These are phyloP conservation scores for Acropora yongei DNA, from an alignment of 64 coral and sea anemone genomes.

Conservation along the genomic window DNA sequence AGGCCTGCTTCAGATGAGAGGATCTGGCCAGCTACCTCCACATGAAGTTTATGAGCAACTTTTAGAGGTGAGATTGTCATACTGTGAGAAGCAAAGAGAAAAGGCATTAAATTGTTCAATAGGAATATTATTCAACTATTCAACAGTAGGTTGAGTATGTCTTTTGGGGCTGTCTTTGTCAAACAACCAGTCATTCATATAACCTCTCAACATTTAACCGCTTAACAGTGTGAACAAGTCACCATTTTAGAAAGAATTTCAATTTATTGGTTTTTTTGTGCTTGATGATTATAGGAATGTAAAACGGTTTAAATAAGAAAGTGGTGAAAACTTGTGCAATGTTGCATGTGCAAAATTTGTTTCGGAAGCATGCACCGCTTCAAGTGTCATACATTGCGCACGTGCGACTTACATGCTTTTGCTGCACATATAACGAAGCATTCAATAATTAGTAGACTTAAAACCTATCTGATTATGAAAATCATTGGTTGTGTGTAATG, in stretches of 20 bases:
- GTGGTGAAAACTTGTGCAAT: too few species aligned
- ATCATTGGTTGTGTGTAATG: slow-evolving; percentile 25
- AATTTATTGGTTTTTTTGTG: slow-evolving; percentile 16
- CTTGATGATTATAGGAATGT: slow-evolving; percentile 17
- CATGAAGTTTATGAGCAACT: slow-evolving; percentile 51
- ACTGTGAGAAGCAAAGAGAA: slow-evolving; percentile 21
- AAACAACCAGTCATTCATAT: slow-evolving; percentile 12
- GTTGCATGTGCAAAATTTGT: not conserved
- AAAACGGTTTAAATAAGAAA: not conserved
- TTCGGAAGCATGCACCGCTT: too few species aligned
- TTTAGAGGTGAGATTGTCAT: slow-evolving; percentile 6
- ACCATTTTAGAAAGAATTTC: slow-evolving; percentile 26
- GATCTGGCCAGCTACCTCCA: slow-evolving; percentile 27
- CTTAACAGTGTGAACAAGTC: slow-evolving; percentile 31
- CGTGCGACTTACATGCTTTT: not conserved
- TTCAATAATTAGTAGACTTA: slow-evolving; percentile 1
- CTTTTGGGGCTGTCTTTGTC: slow-evolving; percentile 23
- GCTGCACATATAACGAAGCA: not conserved
- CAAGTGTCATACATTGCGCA: too few species aligned
- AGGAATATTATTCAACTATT: slow-evolving; percentile 27
- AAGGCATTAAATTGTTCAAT: slow-evolving; percentile 29
- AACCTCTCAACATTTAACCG: slow-evolving; percentile 3
- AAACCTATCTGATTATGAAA: slow-evolving; percentile 26
- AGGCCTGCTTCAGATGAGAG: slow-evolving; percentile 49
- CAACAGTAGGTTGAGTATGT: slow-evolving; percentile 32